A percentile compares a stretch with the other conserved stretches of the same genome.
These are phyloP conservation scores for Nycticorax nycticorax DNA, from an alignment of 2,113 vertebrate species.

Conservation along the genomic window DNA sequence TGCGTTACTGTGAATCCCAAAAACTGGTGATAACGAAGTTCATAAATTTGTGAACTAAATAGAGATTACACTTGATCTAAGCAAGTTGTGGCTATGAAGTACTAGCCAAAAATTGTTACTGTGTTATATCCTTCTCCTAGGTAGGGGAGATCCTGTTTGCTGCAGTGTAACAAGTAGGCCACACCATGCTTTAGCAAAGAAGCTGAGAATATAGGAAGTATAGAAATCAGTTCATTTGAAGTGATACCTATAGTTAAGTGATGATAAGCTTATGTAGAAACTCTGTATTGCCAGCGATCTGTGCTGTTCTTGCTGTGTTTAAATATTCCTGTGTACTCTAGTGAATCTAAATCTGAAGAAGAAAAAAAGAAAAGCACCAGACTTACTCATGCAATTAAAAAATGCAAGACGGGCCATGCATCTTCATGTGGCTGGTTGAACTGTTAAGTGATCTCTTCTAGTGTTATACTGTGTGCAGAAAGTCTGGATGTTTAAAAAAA, in stretches of 20 bases:
- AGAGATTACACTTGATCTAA: not conserved
- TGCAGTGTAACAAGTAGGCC: not conserved
- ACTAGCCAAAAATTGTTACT: not conserved
- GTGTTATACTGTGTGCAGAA: not conserved
- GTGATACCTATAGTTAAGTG: not conserved
- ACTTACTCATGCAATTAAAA: not conserved
- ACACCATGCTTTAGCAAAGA: not conserved
- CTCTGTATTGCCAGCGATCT: not conserved
- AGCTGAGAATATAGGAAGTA: not conserved
- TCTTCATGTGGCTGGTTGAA: not conserved
- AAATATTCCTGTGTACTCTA: not conserved
- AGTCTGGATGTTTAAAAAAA: not conserved
- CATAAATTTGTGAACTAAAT: not conserved
- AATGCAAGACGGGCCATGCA: not conserved
- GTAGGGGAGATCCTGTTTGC: not conserved
- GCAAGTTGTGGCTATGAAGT: not conserved
- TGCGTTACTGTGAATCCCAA: not conserved
- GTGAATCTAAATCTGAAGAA: not conserved
- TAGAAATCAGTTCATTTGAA: not conserved
- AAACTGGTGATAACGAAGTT: not conserved
- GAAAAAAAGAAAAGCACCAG: not conserved
- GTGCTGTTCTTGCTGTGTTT: not conserved
- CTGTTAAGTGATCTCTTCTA: not conserved
- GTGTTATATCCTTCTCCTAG: not conserved
- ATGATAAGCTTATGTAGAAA: not conserved